phyloP scores from a whole-genome alignment of 2,888 invertebrate species.

The Sipha maydis region DNA sequence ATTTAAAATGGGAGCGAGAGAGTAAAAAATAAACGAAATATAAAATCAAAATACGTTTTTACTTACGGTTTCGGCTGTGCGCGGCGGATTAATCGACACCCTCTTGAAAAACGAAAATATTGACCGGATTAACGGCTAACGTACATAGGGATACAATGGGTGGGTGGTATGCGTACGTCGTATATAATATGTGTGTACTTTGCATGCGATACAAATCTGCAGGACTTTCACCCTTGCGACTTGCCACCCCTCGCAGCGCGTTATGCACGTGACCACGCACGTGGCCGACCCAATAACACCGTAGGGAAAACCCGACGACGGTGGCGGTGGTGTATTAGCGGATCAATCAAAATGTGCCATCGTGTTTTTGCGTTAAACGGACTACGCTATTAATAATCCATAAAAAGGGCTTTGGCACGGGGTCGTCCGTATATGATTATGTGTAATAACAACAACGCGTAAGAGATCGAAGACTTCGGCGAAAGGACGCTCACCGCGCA shows the following conservation, averaged over 20 bases:
- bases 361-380: slow-evolving; percentile 46
- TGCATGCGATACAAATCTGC: slow-evolving; percentile 55
- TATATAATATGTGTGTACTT: slow-evolving; percentile 30
- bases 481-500: no score
- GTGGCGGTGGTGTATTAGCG: slow-evolving; percentile 39
- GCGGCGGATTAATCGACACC: slow-evolving; percentile 21
- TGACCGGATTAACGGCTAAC: slow-evolving; percentile 37
- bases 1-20: not conserved
- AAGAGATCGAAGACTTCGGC: not conserved
- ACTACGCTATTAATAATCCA: slow-evolving; percentile 38
- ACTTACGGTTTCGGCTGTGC: slow-evolving; percentile 23
- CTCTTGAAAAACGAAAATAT: slow-evolving; percentile 52
- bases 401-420: not conserved
- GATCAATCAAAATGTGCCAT: slow-evolving; percentile 57
- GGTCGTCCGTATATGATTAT: not conserved
- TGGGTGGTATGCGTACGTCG: not conserved
- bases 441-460: not conserved
- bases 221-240: slow-evolving; percentile 25
- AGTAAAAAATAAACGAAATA: no score
- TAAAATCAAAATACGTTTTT: not conserved
- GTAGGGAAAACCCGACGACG: slow-evolving; percentile 48
- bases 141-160: no score
- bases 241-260: not conserved
- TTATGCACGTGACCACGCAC: slow-evolving; percentile 27
- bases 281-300: slow-evolving; percentile 55